Conservation (phyloP, 2,888 invertebrate species). For the Pammene aurita region DNA sequence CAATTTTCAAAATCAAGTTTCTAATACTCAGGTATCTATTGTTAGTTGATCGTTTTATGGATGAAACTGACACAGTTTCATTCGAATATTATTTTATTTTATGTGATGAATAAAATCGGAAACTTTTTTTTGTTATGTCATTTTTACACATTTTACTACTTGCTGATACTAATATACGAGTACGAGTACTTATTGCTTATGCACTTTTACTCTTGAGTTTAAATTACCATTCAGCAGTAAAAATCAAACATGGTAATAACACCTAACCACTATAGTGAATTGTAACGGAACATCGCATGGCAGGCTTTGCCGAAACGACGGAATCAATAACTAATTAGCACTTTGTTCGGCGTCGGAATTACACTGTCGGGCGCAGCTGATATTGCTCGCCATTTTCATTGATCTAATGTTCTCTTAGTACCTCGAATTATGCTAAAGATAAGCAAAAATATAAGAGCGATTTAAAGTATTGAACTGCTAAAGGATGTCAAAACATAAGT, state of each 20-base stretch:
- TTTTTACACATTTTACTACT: too few species aligned
- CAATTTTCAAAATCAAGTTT: too few species aligned
- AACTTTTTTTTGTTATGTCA: too few species aligned
- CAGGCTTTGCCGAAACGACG: slow-evolving; percentile 25
- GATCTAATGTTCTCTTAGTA: slow-evolving; percentile 17
- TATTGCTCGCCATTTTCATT: slow-evolving; percentile 18
- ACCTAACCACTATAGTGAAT: background rate
- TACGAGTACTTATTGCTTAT: too few species aligned
- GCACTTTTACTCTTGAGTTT: background rate
- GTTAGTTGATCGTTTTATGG: too few species aligned
- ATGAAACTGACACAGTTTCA: too few species aligned
- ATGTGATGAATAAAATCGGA: too few species aligned
- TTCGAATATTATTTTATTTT: too few species aligned
- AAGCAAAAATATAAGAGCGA: background rate
- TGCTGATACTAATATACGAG: too few species aligned
- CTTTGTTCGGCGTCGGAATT: slow-evolving; percentile 36
- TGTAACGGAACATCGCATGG: slow-evolving; percentile 9
- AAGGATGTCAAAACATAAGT: background rate
- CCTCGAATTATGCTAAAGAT: background rate
- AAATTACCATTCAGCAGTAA: background rate
- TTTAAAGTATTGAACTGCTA: background rate
- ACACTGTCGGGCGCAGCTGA: slow-evolving; percentile 32
- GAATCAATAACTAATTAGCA: slow-evolving; percentile 42
- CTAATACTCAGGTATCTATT: too few species aligned
- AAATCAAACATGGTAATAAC: background rate